Conservation (phyloP, 2,797 vertebrate genomes). For the Poeciliopsis turneri region DNA sequence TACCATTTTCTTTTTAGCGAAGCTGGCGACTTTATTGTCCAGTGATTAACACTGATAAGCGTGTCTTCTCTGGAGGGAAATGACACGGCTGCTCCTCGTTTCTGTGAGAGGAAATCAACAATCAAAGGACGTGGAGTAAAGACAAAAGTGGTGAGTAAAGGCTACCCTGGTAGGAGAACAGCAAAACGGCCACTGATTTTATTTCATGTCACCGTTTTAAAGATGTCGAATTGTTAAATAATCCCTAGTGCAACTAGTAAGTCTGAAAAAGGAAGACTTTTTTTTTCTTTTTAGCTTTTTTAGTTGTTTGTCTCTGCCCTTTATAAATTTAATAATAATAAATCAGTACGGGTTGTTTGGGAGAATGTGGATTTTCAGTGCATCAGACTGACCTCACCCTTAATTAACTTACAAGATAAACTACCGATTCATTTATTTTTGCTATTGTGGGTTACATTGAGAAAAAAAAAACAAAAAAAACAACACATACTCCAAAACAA, state of each 20-base stretch:
- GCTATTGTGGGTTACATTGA: not conserved
- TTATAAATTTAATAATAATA: not conserved
- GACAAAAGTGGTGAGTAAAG: not conserved
- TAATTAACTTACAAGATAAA: not conserved
- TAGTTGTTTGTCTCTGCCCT: not conserved
- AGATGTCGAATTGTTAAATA: not conserved
- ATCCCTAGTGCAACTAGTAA: not conserved
- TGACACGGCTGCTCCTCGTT: conserved; percentile 28
- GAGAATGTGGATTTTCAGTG: not conserved
- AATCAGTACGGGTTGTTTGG: not conserved
- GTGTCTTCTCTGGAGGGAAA: conserved; percentile 28
- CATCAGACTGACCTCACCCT: not conserved
- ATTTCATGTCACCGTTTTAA: not conserved
- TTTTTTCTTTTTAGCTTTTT: not conserved
- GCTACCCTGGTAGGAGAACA: no score
- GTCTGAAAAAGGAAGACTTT: not conserved
- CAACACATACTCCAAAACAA: not conserved
- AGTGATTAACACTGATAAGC: conserved; percentile 25
- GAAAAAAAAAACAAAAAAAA: no score
- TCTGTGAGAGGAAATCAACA: conserved; percentile 16
- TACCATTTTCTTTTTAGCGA: conserved; percentile 64
- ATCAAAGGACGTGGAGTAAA: not conserved
- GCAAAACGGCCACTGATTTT: no score
- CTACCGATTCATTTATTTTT: no score
- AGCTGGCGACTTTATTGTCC: conserved; percentile 30